Evolutionary conservation across 2,888 invertebrate genomes (phyloP), one percentile per base, ranked within the genome.

Genomic region (Latrodectus hesperus): DNA sequence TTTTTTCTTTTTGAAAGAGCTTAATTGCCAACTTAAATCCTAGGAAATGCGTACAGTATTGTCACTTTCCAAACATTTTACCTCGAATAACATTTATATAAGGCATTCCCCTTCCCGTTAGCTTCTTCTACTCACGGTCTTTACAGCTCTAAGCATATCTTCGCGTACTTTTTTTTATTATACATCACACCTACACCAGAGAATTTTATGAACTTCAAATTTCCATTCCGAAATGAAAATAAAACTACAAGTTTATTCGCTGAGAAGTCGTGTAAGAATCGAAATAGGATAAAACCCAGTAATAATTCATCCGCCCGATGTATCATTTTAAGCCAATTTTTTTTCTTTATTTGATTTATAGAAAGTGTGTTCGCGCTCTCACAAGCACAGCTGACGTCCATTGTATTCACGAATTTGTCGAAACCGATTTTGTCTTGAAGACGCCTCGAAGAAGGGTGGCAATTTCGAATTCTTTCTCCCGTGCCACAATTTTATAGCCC

Each of bases 401-500:
- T 84, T 84, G 84, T 74, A 52, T 67, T 79, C 60, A 67, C 74
- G 67, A 73, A 72, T 67, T 68, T 67, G 73, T 68, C 74, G 73
- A 84, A 71, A 73, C 53, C 67, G 65, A 38, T n/a, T 49, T 73
- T 51, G 73, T 51, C 55, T 55, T 60, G 26, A 38, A n/a, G 67
- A 55, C 78, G n/a, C 5, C 60, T 60, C 12, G 60, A 60, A 38
- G 60, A 60, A 60, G 14, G 60, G 73, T 17, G 74, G 65, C 71
- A 64, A 53, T 77, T 72, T 52, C 70, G 73, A 73, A 82, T 82
- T 75, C 53, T 75, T 79, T 60, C 67, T 65, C 52, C 65, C 10
- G 53, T 16, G 84, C 49, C 38, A 68, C 10, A 6, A 14, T 51
- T 73, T 67, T 71, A 77, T 68, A 53, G 67, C 52, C 67, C 74